These are phyloP conservation scores for Maniola hyperantus DNA, from an alignment of 2,888 invertebrate genomes.

Conservation along the genomic window DNA sequence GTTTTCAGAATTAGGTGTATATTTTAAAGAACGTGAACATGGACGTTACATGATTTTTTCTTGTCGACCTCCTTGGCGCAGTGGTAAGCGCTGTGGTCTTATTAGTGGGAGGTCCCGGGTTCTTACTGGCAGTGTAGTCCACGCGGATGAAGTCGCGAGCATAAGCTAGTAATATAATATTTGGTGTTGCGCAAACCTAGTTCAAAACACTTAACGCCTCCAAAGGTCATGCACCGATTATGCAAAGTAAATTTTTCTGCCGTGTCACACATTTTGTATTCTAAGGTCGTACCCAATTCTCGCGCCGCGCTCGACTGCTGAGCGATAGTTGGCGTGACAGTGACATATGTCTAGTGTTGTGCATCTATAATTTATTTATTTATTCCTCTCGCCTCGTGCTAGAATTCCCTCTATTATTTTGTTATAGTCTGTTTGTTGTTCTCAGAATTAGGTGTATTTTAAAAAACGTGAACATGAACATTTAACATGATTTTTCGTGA, in stretches of 20 bases:
- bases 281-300: constrained; percentile 5
- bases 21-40: too few species aligned
- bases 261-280: constrained; percentile 12
- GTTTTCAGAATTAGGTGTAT: too few species aligned
- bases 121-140: too few species aligned
- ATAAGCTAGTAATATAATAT: not conserved
- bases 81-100: too few species aligned
- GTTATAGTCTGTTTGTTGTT: not conserved
- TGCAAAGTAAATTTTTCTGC: constrained; percentile 9
- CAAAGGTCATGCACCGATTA: constrained; percentile 11
- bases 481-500: too few species aligned
- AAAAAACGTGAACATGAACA: too few species aligned
- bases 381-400: constrained; percentile 14
- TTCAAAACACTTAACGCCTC: constrained; percentile 7
- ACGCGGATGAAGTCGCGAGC: too few species aligned
- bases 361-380: constrained; percentile 16
- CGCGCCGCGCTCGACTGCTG: not conserved
- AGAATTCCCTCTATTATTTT: constrained; percentile 6
- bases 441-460: too few species aligned
- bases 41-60: too few species aligned
- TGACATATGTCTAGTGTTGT: constrained; percentile 6
- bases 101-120: too few species aligned
- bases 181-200: not conserved
- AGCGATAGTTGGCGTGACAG: not conserved
- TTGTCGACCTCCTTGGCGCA: too few species aligned